These are phyloP conservation scores for Diplazon laetatorius DNA, from an alignment of 2,888 invertebrate genomes.

Conservation along the genomic window DNA sequence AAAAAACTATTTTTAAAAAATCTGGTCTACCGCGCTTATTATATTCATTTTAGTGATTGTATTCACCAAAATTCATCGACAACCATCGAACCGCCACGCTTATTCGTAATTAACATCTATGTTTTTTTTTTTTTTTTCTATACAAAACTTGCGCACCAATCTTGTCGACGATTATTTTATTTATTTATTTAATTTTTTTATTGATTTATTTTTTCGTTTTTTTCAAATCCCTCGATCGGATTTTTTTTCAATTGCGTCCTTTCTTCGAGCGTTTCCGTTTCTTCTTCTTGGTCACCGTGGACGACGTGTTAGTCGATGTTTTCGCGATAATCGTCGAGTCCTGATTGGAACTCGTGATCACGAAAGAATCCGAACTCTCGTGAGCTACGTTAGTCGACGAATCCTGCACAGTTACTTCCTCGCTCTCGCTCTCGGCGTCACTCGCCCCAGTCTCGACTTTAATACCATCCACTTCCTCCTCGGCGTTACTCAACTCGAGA, in stretches of 20 bases:
- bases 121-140: constrained; percentile 32
- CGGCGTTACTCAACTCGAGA: constrained; percentile 90
- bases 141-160: constrained; percentile 64
- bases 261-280: constrained; percentile 84
- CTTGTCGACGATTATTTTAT: constrained; percentile 23
- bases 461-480: constrained; percentile 83
- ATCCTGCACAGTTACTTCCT: constrained; percentile 80
- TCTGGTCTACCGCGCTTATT: too few relatives aligned
- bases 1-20: too few relatives aligned
- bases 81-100: too few relatives aligned
- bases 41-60: too few relatives aligned
- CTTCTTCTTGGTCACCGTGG: constrained; percentile 81
- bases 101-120: not conserved
- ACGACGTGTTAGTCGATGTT: constrained; percentile 75
- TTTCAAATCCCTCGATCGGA: too few relatives aligned
- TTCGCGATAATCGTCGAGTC: constrained; percentile 83
- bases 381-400: constrained; percentile 80
- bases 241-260: constrained; percentile 83
- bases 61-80: too few relatives aligned
- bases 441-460: constrained; percentile 77
- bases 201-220: too few relatives aligned
- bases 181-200: too few relatives aligned
- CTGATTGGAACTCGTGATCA: constrained; percentile 85
- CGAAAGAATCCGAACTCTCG: constrained; percentile 83
- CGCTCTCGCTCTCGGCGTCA: constrained; percentile 79